phyloP scores from a whole-genome alignment of 2,888 invertebrate genomes.

The Papilio demoleus region DNA sequence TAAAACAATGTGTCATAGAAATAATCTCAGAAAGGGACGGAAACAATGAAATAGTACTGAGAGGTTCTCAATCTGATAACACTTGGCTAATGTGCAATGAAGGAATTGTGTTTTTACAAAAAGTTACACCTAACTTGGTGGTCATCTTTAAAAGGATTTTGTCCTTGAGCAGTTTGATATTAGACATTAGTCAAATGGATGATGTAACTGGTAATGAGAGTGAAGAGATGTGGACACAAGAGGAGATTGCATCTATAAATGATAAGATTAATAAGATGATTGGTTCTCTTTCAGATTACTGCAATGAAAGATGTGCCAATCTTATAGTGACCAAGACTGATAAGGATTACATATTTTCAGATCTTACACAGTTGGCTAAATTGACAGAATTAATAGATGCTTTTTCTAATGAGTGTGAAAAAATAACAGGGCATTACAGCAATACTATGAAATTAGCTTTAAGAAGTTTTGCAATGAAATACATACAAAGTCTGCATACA shows the following conservation, averaged over 20 bases:
- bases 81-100: constrained; percentile 85
- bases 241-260: constrained; percentile 87
- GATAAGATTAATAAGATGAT: constrained; percentile 90
- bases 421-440: constrained; percentile 89
- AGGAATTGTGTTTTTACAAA: constrained; percentile 87
- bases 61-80: constrained; percentile 74
- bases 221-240: constrained; percentile 87
- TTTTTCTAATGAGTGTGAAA: constrained; percentile 90
- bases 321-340: constrained; percentile 91
- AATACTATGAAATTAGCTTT: constrained; percentile 92
- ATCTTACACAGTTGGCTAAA: constrained; percentile 89
- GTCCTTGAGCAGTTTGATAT: constrained; percentile 89
- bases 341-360: constrained; percentile 87
- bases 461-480: constrained; percentile 94
- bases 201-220: constrained; percentile 84
- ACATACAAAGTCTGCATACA: constrained; percentile 95
- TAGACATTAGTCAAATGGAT: constrained; percentile 87
- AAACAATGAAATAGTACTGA: constrained; percentile 73
- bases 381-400: constrained; percentile 90
- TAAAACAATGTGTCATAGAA: constrained; percentile 95
- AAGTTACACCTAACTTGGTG: constrained; percentile 86
- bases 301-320: constrained; percentile 96
- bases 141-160: constrained; percentile 89
- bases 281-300: constrained; percentile 93
- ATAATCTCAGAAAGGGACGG: constrained; percentile 77